Base-by-base conservation (phyloP, 1,140 invertebrate species). In the Agrilus planipennis region DNA sequence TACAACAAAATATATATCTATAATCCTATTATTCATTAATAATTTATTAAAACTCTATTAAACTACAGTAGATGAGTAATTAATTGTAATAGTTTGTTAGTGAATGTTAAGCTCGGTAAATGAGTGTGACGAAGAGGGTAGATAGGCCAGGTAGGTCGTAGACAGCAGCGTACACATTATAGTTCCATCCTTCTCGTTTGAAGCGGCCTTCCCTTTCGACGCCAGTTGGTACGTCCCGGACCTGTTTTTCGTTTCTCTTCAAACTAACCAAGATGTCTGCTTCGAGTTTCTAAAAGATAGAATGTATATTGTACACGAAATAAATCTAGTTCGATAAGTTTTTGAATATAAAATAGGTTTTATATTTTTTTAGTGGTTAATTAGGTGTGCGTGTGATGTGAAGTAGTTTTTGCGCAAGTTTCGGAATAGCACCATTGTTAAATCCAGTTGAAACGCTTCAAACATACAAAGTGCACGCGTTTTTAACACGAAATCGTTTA, bases 221-320 rank as follows among this genome's bases (percentile, higher is more conserved):
- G 37, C 35, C 51, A 51, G 44, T 50, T 57, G 44, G 52, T 54
- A 51, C 47, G 44, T 51, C 49, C 54, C 54, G 52, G 54, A 57
- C 54, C 54, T 57, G 54, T 57, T 57, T 54, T 49, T 36, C 47
- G 47, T 52, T 46, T 41, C 45, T 15, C 12, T 36, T 47, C 50
- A 54, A 51, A 47, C 52, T 43, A 48, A 57, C 54, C 54, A 57
- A 57, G 54, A 57, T 57, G 54, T 57, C 54, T 52, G 52, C 49
- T 44, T 48, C 48, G 44, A 49, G 49, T 49, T 47, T 44, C 48
- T 41, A 47, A 47, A 52, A 48, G 52, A 50, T 54, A 51, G 51
- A 53, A 54, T 47, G 51, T 47, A 48, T 53, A 52, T 54, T 53
- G 51, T 47, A 28, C 39, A 39, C 42, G 52, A 47, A 44, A 54